Base-by-base conservation (phyloP, 1,140 invertebrate genomes). In the Radopholus similis region DNA sequence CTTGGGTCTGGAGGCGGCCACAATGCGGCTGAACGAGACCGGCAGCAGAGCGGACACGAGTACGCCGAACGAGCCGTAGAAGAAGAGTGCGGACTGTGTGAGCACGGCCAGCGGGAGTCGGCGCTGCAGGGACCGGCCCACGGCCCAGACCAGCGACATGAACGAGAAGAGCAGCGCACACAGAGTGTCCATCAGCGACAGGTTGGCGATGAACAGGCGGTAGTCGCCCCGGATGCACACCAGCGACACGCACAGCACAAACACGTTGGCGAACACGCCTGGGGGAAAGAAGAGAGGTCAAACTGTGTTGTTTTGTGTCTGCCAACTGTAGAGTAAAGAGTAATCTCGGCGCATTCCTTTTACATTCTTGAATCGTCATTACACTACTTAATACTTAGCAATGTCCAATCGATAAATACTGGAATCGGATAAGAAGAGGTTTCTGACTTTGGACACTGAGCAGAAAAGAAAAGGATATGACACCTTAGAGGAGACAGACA, bases 21-120 rank as follows among this genome's bases (percentile, higher is more conserved):
- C 63, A 18, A 78, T 66, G 53, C 76, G 57, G 42, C 64, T 73
- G 15, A 77, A 47, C 11, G 76, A 77, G 30, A 77, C 70, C 4
- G 76, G 76, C 5, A 77, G 73, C 13, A 77, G 56, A 8, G 76
- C 76, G 34, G 72, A 77, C 13, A 77, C 71, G 69, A 77, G 74
- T 13, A 77, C 64, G 4, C 76, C 76, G 64, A 77, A 77, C 11
- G 72, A 76, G 23, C 76, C 76, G 59, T 77, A 77, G 51, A 78
- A 77, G 11, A 76, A 72, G 30, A 77, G 60, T n/a, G 76, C 77
- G 38, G 71, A 71, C 42, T 76, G 75, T 38, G 66, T 57, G 58
- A 78, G 63, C n/a, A 78, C 57, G n/a, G n/a, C n/a, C n/a, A n/a
- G n/a, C n/a, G n/a, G n/a, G n/a, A n/a, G n/a, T n/a, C 15, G 62